A percentile compares a stretch with the other conserved stretches of the same genome.
Evolutionary conservation across 2,888 invertebrate genomes (phyloP).

Genomic region (Trissoscelio sp.): DNA sequence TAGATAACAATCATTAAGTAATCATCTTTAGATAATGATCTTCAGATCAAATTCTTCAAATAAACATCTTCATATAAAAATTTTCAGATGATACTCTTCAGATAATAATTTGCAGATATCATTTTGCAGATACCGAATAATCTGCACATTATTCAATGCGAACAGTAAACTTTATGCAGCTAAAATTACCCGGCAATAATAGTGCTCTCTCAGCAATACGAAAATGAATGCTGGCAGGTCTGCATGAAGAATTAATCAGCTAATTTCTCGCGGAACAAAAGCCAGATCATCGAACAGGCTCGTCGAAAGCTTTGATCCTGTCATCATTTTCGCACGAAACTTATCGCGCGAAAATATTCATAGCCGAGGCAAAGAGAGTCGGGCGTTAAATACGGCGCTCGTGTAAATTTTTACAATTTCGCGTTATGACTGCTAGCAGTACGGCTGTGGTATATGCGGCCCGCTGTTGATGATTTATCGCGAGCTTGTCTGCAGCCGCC

Average conservation of each 20-base stretch:
- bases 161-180: no score
- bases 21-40: no score
- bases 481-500: slow-evolving; percentile 56
- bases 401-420: slow-evolving; percentile 46
- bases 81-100: no score
- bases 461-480: slow-evolving; percentile 67
- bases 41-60: no score
- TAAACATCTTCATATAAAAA: no score
- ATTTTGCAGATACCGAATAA: no score
- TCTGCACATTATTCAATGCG: no score
- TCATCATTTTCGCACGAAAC: slow-evolving; percentile 37
- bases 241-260: background rate
- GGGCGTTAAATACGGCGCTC: slow-evolving; percentile 17
- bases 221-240: no score
- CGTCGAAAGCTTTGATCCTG: slow-evolving; percentile 33
- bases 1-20: no score
- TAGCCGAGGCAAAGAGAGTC: slow-evolving; percentile 3
- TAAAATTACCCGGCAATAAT: no score
- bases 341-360: slow-evolving; percentile 48
- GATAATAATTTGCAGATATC: no score
- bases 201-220: no score
- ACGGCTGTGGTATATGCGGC: slow-evolving; percentile 51
- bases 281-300: slow-evolving; percentile 7
- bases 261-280: slow-evolving; percentile 17
- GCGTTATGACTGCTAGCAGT: slow-evolving; percentile 48